Evolutionary conservation across 2,797 vertebrate genomes (phyloP), one percentile per base, ranked within the genome.

Genomic region (Siniperca obscura): DNA sequence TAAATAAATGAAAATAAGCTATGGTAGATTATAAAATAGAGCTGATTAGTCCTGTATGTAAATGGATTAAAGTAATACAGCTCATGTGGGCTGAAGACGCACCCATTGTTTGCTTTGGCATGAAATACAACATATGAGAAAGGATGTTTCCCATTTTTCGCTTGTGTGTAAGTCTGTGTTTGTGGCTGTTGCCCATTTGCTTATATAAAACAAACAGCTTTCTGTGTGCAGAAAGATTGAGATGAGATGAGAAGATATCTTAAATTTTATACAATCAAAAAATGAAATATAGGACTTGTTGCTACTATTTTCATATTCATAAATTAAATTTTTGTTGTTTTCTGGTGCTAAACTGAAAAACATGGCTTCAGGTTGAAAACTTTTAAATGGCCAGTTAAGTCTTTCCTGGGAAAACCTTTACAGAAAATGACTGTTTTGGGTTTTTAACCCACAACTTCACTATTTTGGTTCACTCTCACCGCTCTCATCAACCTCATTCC

Each of bases 1-100:
- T 74, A 87, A 93, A 90, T 74, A 90, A 72, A 78, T 55, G 68
- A 55, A 72, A 78, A 50, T 34, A 44, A 80, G 25, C 5, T 55
- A 27, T 59, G 55, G n/a, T 46, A 61, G 65, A 76, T 87, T 76
- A 81, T 22, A 52, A 72, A 11, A 77, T 13, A 57, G 16, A 71
- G 61, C 36, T 64, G 22, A 80, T 72, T 60, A 21, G 59, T 50
- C 16, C 25, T 83, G 70, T 88, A 46, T 86, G 81, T 57, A 2
- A 34, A 89, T 59, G 76, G 83, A 91, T 90, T 84, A 71, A 10
- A 36, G 27, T 52, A 17, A 16, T 48, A 50, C 25, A 44, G 50
- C 52, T 68, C 16, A 34, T 81, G 34, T 61, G 10, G 34, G 42
- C 25, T 22, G 14, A 71, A 61, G 52, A 76, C 71, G 5, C 65